A percentile compares a stretch with the other conserved stretches of the same genome.
Conservation (phyloP, 2,797 vertebrate species). For the Eulemur coronatus region DNA sequence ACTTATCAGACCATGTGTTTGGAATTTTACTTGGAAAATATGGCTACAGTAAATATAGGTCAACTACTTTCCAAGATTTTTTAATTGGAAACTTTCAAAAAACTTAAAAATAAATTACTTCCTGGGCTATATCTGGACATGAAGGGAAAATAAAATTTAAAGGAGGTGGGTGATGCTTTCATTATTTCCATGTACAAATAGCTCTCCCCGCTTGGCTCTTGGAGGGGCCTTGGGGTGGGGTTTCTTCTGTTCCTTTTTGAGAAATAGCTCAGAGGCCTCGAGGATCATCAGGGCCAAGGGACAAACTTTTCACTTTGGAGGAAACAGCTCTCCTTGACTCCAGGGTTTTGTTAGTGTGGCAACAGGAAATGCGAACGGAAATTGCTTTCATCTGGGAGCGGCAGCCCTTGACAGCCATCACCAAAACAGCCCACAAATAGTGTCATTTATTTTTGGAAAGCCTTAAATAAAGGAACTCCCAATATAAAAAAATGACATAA, state of each 20-base stretch:
- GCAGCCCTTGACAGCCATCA: neutral
- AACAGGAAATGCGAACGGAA: neutral
- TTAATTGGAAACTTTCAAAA: slow-evolving; percentile 65
- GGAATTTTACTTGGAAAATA: slow-evolving; percentile 76
- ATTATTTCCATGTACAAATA: neutral
- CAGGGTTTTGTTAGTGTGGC: neutral
- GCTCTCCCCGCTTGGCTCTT: neutral
- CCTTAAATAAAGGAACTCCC: neutral
- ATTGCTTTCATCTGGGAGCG: neutral
- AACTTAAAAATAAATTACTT: slow-evolving; percentile 59
- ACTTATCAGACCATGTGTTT: slow-evolving; percentile 63
- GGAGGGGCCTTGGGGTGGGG: neutral
- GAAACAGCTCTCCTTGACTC: neutral
- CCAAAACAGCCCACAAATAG: neutral
- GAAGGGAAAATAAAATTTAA: neutral
- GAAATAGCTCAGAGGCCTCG: neutral
- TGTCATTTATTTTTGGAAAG: neutral
- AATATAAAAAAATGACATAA: neutral
- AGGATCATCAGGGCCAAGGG: neutral
- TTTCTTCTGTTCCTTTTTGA: neutral
- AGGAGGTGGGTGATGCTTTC: neutral
- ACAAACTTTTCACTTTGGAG: neutral
- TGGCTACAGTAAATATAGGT: slow-evolving; percentile 75
- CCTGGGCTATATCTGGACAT: slow-evolving; percentile 42
- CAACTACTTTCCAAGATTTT: slow-evolving; percentile 74